Evolutionary conservation across 2,797 vertebrate genomes (phyloP).

Genomic region (Zenarchopterus dispar): DNA sequence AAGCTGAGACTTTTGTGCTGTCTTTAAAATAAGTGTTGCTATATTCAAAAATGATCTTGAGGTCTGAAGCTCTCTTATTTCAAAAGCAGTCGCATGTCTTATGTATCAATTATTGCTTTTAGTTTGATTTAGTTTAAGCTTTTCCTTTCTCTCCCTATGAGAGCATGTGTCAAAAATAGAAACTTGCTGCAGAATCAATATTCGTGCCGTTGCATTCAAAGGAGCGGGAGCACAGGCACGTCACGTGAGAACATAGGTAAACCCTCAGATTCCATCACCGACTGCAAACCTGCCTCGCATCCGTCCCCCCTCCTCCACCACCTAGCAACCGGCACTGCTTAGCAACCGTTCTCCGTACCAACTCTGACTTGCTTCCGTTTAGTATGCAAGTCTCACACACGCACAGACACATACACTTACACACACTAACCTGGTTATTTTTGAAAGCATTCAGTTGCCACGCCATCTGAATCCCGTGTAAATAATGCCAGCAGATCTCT

Average conservation of each 20-base stretch:
- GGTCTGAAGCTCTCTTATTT: neutral
- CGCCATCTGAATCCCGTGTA: conserved; percentile 47
- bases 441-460: conserved; percentile 36
- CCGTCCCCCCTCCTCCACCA: conserved; percentile 43
- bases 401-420: conserved; percentile 16
- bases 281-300: conserved; percentile 62
- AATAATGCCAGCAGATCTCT: conserved; percentile 33
- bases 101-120: neutral
- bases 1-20: neutral
- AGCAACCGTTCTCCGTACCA: conserved; percentile 80
- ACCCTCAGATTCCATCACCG: conserved; percentile 68
- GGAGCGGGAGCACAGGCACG: neutral
- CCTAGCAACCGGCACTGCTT: conserved; percentile 82
- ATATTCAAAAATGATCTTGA: neutral
- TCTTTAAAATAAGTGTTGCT: neutral
- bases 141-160: neutral
- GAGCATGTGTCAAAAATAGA: neutral
- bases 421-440: conserved; percentile 57
- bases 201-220: conserved; percentile 9
- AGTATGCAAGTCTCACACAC: conserved; percentile 74
- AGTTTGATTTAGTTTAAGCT: neutral
- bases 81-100: neutral
- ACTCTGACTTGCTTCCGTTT: conserved; percentile 71
- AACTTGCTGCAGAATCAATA: conserved; percentile 16
- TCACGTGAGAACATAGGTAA: conserved; percentile 53